phyloP scores from a whole-genome alignment of 2,888 invertebrate genomes.

The Meloe dianella region DNA sequence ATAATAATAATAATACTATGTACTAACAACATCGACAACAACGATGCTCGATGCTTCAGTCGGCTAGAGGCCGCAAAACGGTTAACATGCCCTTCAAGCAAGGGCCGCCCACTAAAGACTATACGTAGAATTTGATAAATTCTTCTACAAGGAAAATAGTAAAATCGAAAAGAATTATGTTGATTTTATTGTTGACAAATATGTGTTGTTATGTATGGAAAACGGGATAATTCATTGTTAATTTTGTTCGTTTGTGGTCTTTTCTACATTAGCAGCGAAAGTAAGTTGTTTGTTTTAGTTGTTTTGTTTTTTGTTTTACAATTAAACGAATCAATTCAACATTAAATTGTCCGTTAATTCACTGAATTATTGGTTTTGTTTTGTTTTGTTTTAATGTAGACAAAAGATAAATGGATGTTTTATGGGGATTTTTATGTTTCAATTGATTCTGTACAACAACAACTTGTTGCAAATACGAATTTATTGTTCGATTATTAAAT shows the following conservation, averaged over 20 bases:
- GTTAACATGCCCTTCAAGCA: conserved; percentile 21
- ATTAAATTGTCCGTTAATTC: too few species aligned
- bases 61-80: conserved; percentile 27
- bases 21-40: neutral
- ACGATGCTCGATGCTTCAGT: conserved; percentile 15
- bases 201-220: conserved; percentile 15
- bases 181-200: neutral
- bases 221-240: conserved; percentile 10
- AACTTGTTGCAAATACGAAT: conserved; percentile 20
- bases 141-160: neutral
- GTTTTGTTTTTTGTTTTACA: neutral
- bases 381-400: too few species aligned
- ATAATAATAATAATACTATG: neutral
- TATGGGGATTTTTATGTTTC: neutral
- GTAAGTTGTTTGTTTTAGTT: neutral
- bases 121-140: conserved; percentile 18
- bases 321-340: too few species aligned
- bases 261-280: conserved; percentile 11
- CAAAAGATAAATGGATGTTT: neutral
- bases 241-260: conserved; percentile 1
- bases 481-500: conserved; percentile 9
- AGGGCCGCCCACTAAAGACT: conserved; percentile 19
- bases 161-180: neutral
- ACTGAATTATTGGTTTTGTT: neutral
- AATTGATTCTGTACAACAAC: conserved; percentile 6